These are phyloP conservation scores for Yponomeuta malinellus DNA, from an alignment of 2,888 invertebrate genomes.

Conservation along the genomic window DNA sequence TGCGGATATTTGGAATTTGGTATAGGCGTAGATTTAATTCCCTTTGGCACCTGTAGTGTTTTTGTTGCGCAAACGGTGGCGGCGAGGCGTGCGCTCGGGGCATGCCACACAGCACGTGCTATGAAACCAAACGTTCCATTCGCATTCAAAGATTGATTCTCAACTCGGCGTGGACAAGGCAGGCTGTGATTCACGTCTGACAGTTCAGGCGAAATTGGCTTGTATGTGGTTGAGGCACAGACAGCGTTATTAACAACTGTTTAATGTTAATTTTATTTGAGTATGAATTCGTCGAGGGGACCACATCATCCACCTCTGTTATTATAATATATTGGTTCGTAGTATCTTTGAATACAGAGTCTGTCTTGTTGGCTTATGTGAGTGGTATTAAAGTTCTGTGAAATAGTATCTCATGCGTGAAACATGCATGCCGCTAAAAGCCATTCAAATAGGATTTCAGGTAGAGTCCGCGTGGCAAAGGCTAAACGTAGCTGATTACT, in stretches of 20 bases:
- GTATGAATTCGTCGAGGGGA: too few relatives aligned
- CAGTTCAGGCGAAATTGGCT: constrained; percentile 35
- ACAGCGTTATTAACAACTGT: not conserved
- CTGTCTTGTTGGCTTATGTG: too few relatives aligned
- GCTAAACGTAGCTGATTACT: too few relatives aligned
- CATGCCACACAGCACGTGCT: constrained; percentile 35
- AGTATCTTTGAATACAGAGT: too few relatives aligned
- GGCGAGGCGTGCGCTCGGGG: constrained; percentile 23
- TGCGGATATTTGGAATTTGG: constrained; percentile 15
- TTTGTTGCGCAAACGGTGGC: constrained; percentile 31
- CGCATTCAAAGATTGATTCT: constrained; percentile 28
- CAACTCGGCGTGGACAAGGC: constrained; percentile 18
- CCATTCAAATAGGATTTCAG: too few relatives aligned
- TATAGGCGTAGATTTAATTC: constrained; percentile 34
- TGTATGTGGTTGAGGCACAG: constrained; percentile 19
- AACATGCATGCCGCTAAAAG: too few relatives aligned
- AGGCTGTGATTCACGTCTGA: constrained; percentile 40
- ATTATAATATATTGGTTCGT: too few relatives aligned
- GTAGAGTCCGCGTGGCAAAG: too few relatives aligned
- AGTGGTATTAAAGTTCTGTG: too few relatives aligned
- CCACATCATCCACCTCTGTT: too few relatives aligned
- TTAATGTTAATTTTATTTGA: not conserved
- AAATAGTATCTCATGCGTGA: too few relatives aligned
- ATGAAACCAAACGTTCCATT: constrained; percentile 34
- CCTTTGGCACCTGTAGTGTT: constrained; percentile 39